Evolutionary conservation across 2,113 vertebrate genomes (phyloP).

Genomic region (Prietella phreatophila): DNA sequence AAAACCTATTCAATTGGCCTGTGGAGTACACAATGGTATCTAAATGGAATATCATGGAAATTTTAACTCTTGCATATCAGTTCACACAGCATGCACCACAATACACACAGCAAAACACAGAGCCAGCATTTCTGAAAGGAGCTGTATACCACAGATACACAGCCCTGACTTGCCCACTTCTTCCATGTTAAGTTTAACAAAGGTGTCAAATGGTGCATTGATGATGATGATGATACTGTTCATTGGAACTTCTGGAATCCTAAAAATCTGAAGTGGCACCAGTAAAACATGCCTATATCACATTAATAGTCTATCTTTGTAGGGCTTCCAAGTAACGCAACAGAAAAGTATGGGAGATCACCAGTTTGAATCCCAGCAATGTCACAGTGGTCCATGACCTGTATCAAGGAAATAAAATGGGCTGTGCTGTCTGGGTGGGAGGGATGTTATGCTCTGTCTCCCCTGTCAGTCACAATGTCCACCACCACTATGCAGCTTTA

Average conservation of each 20-base stretch:
- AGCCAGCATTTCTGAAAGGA: too few species aligned
- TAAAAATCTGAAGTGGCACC: neutral
- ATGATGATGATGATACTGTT: neutral
- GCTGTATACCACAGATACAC: too few species aligned
- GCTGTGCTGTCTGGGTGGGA: neutral
- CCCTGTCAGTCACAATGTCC: neutral
- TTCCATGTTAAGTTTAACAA: too few species aligned
- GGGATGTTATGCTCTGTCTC: too few species aligned
- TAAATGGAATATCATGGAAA: neutral
- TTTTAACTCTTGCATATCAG: neutral
- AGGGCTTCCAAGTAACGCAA: too few species aligned
- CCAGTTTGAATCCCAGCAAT: neutral
- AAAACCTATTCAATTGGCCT: neutral
- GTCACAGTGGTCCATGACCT: neutral
- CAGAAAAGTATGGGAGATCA: too few species aligned
- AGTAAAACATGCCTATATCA: too few species aligned
- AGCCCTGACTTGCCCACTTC: too few species aligned
- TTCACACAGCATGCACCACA: neutral
- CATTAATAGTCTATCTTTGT: too few species aligned
- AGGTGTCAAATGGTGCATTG: too few species aligned
- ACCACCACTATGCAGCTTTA: neutral
- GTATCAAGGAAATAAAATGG: neutral
- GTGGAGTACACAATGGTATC: neutral
- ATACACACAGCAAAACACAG: neutral
- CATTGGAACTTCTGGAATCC: neutral